Evolutionary conservation across 2,888 invertebrate genomes (phyloP).

Genomic region (Pherbina coryleti): DNA sequence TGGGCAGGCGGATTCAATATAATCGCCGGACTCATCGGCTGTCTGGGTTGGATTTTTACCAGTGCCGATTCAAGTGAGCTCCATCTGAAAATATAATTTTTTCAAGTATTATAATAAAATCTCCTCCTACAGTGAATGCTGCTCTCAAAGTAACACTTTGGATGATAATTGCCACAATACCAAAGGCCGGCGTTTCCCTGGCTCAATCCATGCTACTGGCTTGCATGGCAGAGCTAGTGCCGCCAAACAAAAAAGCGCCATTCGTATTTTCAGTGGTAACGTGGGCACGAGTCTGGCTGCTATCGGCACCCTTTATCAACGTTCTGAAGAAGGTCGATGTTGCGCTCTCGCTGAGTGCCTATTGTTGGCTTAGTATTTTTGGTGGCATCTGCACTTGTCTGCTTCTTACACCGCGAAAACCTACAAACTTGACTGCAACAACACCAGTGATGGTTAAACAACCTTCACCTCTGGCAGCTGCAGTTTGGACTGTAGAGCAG

Average conservation of each 20-base stretch:
- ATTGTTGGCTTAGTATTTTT: conserved; percentile 62
- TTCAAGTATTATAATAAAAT: not conserved
- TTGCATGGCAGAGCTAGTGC: conserved; percentile 68
- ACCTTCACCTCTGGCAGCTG: conserved; percentile 53
- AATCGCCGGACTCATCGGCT: conserved; percentile 66
- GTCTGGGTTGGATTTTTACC: conserved; percentile 67
- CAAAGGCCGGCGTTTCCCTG: conserved; percentile 68
- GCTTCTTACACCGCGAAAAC: conserved; percentile 57
- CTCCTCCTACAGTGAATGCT: conserved; percentile 58
- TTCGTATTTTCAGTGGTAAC: conserved; percentile 68
- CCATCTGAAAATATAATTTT: not conserved
- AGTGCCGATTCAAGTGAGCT: conserved; percentile 60
- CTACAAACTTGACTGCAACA: not conserved
- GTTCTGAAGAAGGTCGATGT: conserved; percentile 64
- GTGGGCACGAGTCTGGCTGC: conserved; percentile 66
- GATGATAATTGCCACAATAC: conserved; percentile 68
- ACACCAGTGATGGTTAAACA: conserved; percentile 47
- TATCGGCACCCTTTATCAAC: conserved; percentile 68
- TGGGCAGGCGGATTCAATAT: conserved; percentile 67
- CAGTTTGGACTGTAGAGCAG: conserved; percentile 60
- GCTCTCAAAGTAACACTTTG: conserved; percentile 62
- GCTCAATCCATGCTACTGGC: conserved; percentile 68
- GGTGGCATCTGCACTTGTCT: conserved; percentile 66
- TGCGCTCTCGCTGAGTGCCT: conserved; percentile 65
- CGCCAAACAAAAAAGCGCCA: conserved; percentile 64